Evolutionary conservation across 1,140 invertebrate species (phyloP).

Genomic region (Drosophila kepulauana): DNA sequence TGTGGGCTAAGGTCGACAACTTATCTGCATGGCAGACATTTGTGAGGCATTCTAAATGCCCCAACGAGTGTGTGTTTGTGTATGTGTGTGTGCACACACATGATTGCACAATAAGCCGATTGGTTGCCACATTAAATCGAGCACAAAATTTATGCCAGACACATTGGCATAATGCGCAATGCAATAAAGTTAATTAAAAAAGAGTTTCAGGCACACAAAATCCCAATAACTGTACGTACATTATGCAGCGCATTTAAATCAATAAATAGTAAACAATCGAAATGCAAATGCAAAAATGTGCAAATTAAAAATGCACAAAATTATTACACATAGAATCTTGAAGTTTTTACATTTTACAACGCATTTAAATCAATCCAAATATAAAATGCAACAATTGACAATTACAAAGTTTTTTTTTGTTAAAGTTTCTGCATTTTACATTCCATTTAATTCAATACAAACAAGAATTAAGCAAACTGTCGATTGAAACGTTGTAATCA

Average conservation of each 20-base stretch:
- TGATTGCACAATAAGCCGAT: slow-evolving; percentile 76
- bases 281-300: slow-evolving; percentile 2
- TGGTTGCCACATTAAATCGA: slow-evolving; percentile 67
- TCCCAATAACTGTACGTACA: neutral
- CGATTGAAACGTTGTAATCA: too few relatives aligned
- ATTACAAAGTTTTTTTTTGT: too few relatives aligned
- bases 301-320: neutral
- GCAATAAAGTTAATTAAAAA: slow-evolving; percentile 47
- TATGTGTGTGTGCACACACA: slow-evolving; percentile 50
- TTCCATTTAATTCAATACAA: too few relatives aligned
- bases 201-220: neutral
- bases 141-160: slow-evolving; percentile 71
- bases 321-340: too few relatives aligned
- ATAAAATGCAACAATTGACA: too few relatives aligned
- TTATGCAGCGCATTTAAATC: slow-evolving; percentile 1
- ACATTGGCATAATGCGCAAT: slow-evolving; percentile 51
- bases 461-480: too few relatives aligned
- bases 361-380: too few relatives aligned
- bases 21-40: slow-evolving; percentile 71
- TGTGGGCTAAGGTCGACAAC: slow-evolving; percentile 80
- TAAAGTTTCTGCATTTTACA: too few relatives aligned
- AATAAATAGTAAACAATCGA: neutral
- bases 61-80: slow-evolving; percentile 6
- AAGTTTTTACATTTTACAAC: too few relatives aligned
- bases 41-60: slow-evolving; percentile 53